Evolutionary conservation across 2,888 invertebrate genomes (phyloP).

Genomic region (Erebia palarica): DNA sequence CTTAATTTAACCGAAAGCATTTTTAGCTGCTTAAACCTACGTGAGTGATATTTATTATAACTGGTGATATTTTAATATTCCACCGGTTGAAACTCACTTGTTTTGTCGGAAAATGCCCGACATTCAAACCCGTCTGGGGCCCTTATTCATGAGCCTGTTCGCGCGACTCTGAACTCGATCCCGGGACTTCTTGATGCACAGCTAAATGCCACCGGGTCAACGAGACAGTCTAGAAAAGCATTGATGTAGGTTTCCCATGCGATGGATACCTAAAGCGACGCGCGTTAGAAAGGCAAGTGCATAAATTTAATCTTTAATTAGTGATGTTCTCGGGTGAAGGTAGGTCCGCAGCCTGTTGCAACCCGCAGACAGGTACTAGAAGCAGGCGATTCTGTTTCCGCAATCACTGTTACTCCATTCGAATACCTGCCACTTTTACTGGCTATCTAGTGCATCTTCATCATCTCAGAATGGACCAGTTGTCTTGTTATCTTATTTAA

Average conservation of each 20-base stretch:
- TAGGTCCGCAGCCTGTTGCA: slow-evolving; percentile 11
- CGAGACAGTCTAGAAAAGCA: too few relatives aligned
- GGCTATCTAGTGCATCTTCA: not conserved
- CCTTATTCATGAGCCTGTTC: too few relatives aligned
- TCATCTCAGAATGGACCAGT: not conserved
- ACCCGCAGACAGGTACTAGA: not conserved
- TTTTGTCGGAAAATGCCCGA: too few relatives aligned
- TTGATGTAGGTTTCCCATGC: not conserved
- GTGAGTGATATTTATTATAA: too few relatives aligned
- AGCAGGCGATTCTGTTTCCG: slow-evolving; percentile 23
- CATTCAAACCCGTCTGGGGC: too few relatives aligned
- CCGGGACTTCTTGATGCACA: too few relatives aligned
- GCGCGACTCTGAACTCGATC: too few relatives aligned
- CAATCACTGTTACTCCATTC: slow-evolving; percentile 13
- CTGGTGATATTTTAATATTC: too few relatives aligned
- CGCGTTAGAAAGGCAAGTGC: slow-evolving; percentile 35
- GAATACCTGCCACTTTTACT: not conserved
- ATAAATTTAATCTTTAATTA: slow-evolving; percentile 31
- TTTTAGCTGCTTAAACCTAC: too few relatives aligned
- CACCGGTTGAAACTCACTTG: too few relatives aligned
- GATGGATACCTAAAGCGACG: not conserved
- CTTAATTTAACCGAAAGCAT: too few relatives aligned
- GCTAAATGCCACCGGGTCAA: too few relatives aligned
- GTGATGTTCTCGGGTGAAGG: slow-evolving; percentile 32
- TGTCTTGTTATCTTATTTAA: not conserved